Conservation (phyloP, 53 echinoderm and acorn worm species). For the Echinarachnius parma region DNA sequence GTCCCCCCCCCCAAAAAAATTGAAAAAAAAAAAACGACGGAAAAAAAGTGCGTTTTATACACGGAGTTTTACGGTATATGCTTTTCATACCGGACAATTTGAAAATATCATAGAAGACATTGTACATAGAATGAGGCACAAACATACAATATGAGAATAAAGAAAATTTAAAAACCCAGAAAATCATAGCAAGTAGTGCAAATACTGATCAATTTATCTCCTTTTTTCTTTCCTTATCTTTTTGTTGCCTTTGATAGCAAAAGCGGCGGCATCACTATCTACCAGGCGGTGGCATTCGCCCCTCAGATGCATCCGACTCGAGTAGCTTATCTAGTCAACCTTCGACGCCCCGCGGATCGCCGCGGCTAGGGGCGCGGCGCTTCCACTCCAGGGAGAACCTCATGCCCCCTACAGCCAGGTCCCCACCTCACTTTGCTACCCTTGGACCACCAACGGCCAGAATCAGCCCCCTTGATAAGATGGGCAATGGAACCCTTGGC, state of each 20-base stretch:
- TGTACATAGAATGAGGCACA: too few species aligned
- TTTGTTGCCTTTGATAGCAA: constrained; percentile 43
- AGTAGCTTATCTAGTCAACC: constrained; percentile 87
- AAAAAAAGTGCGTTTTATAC: too few species aligned
- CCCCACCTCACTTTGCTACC: not conserved
- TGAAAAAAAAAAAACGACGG: too few species aligned
- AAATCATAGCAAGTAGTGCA: too few species aligned
- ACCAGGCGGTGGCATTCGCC: constrained; percentile 3
- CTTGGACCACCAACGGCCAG: constrained; percentile 2
- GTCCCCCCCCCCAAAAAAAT: too few species aligned
- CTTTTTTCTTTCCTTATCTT: too few species aligned
- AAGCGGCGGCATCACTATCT: constrained; percentile 53
- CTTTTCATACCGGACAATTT: too few species aligned
- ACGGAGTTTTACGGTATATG: too few species aligned
- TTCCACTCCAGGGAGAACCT: constrained; percentile 59
- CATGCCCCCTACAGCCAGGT: not conserved
- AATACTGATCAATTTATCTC: too few species aligned
- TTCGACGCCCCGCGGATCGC: constrained; percentile 76
- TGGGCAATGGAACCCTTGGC: constrained; percentile 24
- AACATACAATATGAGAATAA: too few species aligned
- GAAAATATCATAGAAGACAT: too few species aligned
- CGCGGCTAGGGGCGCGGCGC: constrained; percentile 57
- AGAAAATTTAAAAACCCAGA: too few species aligned
- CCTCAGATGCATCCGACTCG: constrained; percentile 90
- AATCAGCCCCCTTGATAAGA: constrained; percentile 30